phyloP scores from a whole-genome alignment of 2,797 vertebrate species.

The Pseudotriccus pelzelni region DNA sequence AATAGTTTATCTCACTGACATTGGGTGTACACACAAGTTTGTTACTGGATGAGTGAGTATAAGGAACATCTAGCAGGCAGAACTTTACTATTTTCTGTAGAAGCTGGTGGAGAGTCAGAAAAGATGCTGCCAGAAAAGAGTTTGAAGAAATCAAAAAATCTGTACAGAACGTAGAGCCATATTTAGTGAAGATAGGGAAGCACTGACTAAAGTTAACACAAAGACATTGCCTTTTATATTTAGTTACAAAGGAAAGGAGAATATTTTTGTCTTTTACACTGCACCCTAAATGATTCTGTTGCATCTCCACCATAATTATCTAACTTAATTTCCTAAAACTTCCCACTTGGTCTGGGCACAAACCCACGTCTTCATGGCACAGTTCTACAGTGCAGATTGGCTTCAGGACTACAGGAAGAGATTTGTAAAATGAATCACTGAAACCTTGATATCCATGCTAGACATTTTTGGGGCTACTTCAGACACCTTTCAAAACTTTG shows the following conservation, averaged over 20 bases:
- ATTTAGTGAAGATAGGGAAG: not conserved
- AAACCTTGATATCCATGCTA: not conserved
- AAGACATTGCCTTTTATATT: not conserved
- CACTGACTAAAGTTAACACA: not conserved
- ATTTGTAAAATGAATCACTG: not conserved
- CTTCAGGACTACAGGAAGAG: not conserved
- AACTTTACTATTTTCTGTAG: not conserved
- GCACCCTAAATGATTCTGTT: not conserved
- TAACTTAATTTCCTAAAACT: not conserved
- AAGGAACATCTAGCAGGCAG: not conserved
- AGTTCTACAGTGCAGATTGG: not conserved
- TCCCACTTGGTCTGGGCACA: not conserved
- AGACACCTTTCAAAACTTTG: accelerated
- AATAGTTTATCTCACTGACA: not conserved
- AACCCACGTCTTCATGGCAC: not conserved
- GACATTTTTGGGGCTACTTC: not conserved
- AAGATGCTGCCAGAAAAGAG: not conserved
- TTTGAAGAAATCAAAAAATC: not conserved
- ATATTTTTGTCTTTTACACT: not conserved
- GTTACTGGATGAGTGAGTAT: not conserved
- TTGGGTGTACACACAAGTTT: not conserved
- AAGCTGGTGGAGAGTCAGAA: not conserved
- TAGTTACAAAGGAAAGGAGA: not conserved
- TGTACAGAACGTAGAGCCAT: not conserved
- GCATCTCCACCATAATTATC: not conserved